These are phyloP conservation scores for Acanthosoma haemorrhoidale DNA, from an alignment of 2,888 invertebrate species.

Conservation along the genomic window DNA sequence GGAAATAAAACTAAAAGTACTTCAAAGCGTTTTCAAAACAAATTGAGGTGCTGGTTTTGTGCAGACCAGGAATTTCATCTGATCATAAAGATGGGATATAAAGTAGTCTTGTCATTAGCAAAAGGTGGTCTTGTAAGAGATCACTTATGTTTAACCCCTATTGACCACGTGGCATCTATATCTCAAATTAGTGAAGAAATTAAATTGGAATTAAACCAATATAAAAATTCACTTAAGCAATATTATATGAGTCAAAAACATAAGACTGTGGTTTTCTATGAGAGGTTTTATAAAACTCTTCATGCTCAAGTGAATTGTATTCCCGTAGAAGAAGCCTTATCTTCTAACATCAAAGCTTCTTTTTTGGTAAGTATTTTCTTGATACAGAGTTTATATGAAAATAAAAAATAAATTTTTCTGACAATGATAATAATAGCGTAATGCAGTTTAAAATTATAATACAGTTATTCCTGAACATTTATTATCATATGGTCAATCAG, in stretches of 20 bases:
- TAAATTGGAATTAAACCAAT: not conserved
- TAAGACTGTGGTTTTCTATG: not conserved
- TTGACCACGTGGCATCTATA: not conserved
- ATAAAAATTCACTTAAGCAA: not conserved
- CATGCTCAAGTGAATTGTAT: not conserved
- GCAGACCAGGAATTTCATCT: not conserved
- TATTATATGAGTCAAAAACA: not conserved
- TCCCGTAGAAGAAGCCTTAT: not conserved
- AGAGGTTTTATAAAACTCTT: not conserved
- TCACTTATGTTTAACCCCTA: not conserved
- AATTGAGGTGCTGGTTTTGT: not conserved
- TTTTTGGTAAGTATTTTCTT: slow-evolving; percentile 5
- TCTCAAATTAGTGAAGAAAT: not conserved
- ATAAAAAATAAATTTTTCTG: no score
- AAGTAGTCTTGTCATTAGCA: not conserved
- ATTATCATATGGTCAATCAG: no score
- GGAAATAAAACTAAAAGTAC: not conserved
- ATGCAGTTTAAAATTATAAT: no score
- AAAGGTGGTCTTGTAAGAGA: not conserved
- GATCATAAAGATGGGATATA: not conserved
- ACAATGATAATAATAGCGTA: no score
- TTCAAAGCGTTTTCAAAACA: not conserved
- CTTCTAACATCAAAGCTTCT: not conserved
- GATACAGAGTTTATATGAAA: no score
- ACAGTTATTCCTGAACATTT: no score